Base-by-base conservation (phyloP, 2,797 vertebrate genomes). In the Peromyscus nudipes region DNA sequence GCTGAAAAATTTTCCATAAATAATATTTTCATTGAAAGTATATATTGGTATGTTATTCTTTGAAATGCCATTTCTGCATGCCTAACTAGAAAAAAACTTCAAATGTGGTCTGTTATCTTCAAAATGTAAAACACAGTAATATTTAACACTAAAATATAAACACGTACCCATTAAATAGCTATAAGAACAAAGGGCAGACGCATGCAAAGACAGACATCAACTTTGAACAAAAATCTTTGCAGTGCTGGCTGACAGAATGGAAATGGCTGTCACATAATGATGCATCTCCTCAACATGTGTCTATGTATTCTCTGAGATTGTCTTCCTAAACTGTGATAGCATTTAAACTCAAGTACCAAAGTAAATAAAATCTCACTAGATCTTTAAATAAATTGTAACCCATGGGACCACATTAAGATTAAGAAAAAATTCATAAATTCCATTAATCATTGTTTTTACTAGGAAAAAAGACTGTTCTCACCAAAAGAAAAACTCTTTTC, bases 21-120 rank as follows among this genome's bases (percentile, higher is more conserved):
- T 21, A 9, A 82, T 49, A 86, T 75, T 90, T 37, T 55, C 40
- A 52, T 11, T 82, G 49, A 92, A 86, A 95, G n/a, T 46, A 71
- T 57, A n/a, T 57, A 27, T 62, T 92, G 55, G 23, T 91, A 9
- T 80, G 49, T 76, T 92, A 23, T 75, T 94, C n/a, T 94, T 94
- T 73, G 85, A 92, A 80, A 80, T 79, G 7, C 1, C 21, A 1
- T 43, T 73, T 69, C n/a, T 90, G 14, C 21, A 60, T 34, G 10
- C 3, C 65, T 69, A 62, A 89, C 9, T 84, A 69, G 75, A 73
- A 80, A 96, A 96, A 81, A 96, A 84, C 14, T 89, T 77, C 71
- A 81, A 55, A 76, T 57, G 10, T n/a, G 0, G 31, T 91, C 79
- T 84, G 64, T 67, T 73, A 29, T 71, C 43, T 88, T 84, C 76